Base-by-base conservation (phyloP, 2,888 invertebrate species). In the Trachelus troglodyta region DNA sequence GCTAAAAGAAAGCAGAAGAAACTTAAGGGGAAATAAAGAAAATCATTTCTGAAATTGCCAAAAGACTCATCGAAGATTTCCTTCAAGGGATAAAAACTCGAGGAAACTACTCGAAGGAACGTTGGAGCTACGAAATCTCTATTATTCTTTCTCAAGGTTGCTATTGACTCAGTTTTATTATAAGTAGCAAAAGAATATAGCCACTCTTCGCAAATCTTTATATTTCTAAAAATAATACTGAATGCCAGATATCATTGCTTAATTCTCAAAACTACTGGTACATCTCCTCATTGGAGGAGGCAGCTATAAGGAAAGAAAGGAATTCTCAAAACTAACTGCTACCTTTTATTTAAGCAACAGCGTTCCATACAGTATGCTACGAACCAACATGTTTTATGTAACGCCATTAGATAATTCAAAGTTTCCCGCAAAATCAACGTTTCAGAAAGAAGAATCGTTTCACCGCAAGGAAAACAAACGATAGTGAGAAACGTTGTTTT, bases 1-100 rank as follows among this genome's bases (percentile, higher is more conserved):
- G 71, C 33, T 33, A 34, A 71, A 31, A 71, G 33, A 71, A 71
- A 71, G 71, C 71, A 34, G 71, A 71, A 31, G 71, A 71, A 71
- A 71, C 33, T 71, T 31, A 33, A 12, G 71, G 71, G 30, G 71
- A 56, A 56, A 56, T 23, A 23, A 23, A 56, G 56, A 56, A 56
- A 56, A 56, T 56, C 56, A 56, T 56, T 56, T 56, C 56, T 56
- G 56, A 23, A 23, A 56, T 56, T 56, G 56, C 23, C 56, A 56
- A 56, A 56, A 56, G 56, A 56, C 23, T 56, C 56, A 56, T 56
- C 56, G 56, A 56, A 56, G 23, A 6, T 56, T 56, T 56, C 9
- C 56, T 56, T 56, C 23, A 9, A 23, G 56, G 23, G 23, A 56
- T 56, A 56, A 56, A 56, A 56, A 56, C 56, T 23, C 56, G 23